Evolutionary conservation across 2,797 vertebrate genomes (phyloP).

Genomic region (Takifugu rubripes): DNA sequence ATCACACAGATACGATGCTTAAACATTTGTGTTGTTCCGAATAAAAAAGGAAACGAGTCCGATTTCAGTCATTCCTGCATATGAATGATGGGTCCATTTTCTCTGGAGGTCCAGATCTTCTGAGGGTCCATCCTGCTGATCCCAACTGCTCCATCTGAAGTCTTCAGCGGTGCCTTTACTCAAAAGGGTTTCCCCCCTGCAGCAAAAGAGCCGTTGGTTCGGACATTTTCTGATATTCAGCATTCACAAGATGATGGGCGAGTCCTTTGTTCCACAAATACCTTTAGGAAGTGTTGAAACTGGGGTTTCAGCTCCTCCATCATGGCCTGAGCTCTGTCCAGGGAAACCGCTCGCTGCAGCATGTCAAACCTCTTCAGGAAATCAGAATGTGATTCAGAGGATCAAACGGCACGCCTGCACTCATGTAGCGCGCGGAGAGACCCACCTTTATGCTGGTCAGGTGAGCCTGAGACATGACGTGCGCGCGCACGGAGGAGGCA

Average conservation of each 20-base stretch:
- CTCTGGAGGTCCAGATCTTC: not conserved
- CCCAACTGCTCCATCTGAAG: not conserved
- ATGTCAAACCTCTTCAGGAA: constrained; percentile 52
- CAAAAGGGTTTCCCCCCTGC: constrained; percentile 57
- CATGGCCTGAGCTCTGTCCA: constrained; percentile 56
- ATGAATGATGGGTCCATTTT: not conserved
- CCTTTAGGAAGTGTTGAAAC: constrained; percentile 61
- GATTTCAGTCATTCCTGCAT: too few relatives aligned
- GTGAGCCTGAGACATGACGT: constrained; percentile 62
- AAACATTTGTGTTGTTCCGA: constrained; percentile 77
- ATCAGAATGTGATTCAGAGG: constrained; percentile 1
- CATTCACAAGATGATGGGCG: not conserved
- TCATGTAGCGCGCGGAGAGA: not conserved
- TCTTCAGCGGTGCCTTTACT: constrained; percentile 24
- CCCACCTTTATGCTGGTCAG: constrained; percentile 54
- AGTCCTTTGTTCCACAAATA: constrained; percentile 12
- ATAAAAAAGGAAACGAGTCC: constrained; percentile 41
- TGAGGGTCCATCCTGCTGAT: not conserved
- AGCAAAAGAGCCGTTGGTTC: constrained; percentile 24
- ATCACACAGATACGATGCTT: constrained; percentile 72
- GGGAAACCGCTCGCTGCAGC: constrained; percentile 48
- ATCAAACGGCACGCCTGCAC: not conserved
- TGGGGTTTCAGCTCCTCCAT: constrained; percentile 59
- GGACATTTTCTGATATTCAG: too few relatives aligned
- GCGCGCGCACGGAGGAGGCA: constrained; percentile 50